Evolutionary conservation across 2,113 vertebrate species (phyloP).

Genomic region (Eubucco bourcierii): DNA sequence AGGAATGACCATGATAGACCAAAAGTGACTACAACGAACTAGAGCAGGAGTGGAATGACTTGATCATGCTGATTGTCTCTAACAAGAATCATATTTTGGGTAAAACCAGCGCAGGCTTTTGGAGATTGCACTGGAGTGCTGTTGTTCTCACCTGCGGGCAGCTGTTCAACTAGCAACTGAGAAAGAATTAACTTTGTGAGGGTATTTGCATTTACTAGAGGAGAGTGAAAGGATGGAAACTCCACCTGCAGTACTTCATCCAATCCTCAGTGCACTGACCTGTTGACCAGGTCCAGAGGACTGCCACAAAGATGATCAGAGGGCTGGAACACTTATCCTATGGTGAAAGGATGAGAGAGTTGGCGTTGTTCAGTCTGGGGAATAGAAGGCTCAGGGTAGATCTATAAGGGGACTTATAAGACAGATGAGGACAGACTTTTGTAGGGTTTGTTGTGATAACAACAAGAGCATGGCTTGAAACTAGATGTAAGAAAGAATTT

Average conservation of each 20-base stretch:
- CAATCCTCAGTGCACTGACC: background rate
- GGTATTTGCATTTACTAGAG: background rate
- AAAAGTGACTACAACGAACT: background rate
- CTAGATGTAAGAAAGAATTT: background rate
- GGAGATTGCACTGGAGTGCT: background rate
- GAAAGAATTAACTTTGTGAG: background rate
- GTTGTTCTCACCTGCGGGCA: background rate
- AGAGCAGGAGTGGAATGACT: background rate
- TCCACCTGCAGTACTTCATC: no score
- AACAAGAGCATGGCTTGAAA: background rate
- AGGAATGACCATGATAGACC: background rate
- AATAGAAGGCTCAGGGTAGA: background rate
- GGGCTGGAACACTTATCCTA: fast-evolving
- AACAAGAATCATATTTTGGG: background rate
- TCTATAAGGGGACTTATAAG: no score
- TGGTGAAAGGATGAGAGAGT: background rate
- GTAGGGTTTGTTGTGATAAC: background rate
- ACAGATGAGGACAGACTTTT: background rate
- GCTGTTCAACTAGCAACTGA: background rate
- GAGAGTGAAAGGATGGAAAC: background rate
- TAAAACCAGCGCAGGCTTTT: background rate
- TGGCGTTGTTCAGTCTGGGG: background rate
- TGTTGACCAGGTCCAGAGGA: background rate
- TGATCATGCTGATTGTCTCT: background rate
- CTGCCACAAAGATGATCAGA: background rate